A percentile compares a stretch with the other conserved stretches of the same genome.
These are phyloP conservation scores for Myiothlypis chrysogaster DNA, from an alignment of 2,797 vertebrate species.

Conservation along the genomic window DNA sequence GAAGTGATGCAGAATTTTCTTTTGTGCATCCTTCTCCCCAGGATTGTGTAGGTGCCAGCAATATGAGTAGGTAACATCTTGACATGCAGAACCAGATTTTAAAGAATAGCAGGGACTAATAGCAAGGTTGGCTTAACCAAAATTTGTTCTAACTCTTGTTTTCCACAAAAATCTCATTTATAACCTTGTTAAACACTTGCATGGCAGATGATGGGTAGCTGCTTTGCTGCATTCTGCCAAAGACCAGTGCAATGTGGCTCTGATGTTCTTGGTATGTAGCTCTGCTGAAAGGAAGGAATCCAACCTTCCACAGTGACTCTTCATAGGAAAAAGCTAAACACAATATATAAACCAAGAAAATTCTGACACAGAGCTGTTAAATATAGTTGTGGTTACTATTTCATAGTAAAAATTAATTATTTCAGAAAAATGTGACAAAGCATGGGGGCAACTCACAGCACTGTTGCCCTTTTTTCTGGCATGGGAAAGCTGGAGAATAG, in stretches of 20 bases:
- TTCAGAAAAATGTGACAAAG: background rate
- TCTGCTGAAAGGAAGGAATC: background rate
- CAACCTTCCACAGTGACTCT: background rate
- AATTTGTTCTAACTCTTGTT: background rate
- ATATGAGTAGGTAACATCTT: background rate
- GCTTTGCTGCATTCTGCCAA: background rate
- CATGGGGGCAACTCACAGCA: background rate
- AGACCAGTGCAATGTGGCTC: background rate
- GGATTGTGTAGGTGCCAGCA: background rate
- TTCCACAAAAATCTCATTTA: background rate
- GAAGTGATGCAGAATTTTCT: background rate
- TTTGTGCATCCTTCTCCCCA: background rate
- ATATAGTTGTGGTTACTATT: background rate
- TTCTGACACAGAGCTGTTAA: background rate
- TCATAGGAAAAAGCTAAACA: background rate
- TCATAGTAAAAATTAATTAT: background rate
- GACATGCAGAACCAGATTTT: background rate
- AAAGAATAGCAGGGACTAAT: background rate
- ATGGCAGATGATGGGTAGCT: background rate
- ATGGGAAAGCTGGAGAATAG: background rate
- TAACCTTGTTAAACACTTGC: background rate
- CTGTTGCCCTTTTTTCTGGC: background rate
- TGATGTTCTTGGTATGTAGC: background rate
- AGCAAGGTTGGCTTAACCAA: background rate
- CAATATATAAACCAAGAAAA: background rate